These are phyloP conservation scores for Dynastes maya DNA, from an alignment of 2,888 invertebrate genomes.

Conservation along the genomic window DNA sequence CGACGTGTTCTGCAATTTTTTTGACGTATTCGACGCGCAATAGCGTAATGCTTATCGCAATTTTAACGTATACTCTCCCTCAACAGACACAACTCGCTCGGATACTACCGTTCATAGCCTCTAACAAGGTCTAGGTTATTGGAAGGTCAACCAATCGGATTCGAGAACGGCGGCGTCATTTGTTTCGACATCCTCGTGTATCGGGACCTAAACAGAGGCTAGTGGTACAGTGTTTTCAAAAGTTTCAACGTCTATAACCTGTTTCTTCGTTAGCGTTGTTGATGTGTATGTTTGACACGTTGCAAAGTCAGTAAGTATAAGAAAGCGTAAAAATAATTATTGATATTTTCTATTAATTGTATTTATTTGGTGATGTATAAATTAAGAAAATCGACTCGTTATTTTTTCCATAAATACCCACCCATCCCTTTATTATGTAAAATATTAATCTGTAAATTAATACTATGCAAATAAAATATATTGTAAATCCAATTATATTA, in stretches of 20 bases:
- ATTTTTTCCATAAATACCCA: neutral
- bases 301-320: neutral
- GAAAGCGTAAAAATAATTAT: constrained; percentile 8
- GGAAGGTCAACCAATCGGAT: constrained; percentile 49
- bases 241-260: constrained; percentile 32
- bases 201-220: constrained; percentile 35
- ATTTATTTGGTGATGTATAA: neutral
- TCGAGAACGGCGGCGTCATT: constrained; percentile 41
- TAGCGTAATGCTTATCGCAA: neutral
- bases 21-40: constrained; percentile 9
- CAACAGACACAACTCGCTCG: neutral
- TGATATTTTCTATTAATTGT: neutral
- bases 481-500: neutral
- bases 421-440: neutral
- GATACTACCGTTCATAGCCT: constrained; percentile 34
- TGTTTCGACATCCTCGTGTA: constrained; percentile 32
- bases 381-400: neutral
- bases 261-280: neutral
- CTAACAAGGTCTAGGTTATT: constrained; percentile 41
- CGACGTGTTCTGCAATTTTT: neutral
- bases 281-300: neutral
- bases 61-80: constrained; percentile 24
- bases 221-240: constrained; percentile 50
- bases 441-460: neutral
- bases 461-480: neutral